These are phyloP conservation scores for Selene dorsalis DNA, from an alignment of 2,797 vertebrate genomes.

Conservation along the genomic window DNA sequence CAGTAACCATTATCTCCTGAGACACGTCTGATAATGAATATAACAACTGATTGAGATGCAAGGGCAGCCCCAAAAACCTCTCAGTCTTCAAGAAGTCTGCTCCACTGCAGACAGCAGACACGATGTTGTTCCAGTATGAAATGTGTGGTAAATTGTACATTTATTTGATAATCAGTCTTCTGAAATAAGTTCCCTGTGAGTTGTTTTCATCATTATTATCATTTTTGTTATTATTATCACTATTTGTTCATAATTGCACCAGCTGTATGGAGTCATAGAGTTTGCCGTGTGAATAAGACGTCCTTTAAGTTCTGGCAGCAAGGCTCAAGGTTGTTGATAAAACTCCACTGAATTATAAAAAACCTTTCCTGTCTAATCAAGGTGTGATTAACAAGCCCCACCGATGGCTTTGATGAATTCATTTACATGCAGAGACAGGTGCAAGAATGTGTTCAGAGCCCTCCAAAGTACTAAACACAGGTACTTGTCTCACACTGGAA, in stretches of 20 bases:
- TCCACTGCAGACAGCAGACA: background rate
- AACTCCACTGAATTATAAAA: slow-evolving; percentile 37
- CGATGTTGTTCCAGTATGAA: background rate
- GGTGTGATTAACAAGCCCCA: slow-evolving; percentile 65
- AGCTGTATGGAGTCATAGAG: background rate
- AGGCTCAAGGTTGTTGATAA: slow-evolving; percentile 44
- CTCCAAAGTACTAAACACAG: slow-evolving; percentile 34
- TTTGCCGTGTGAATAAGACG: slow-evolving; percentile 22
- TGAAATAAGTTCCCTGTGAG: background rate
- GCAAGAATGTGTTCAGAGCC: slow-evolving; percentile 50
- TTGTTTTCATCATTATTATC: background rate
- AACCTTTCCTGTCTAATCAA: slow-evolving; percentile 63
- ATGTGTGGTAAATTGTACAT: slow-evolving; percentile 4
- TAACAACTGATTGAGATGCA: background rate
- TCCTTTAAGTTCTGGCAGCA: slow-evolving; percentile 40
- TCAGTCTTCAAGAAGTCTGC: background rate
- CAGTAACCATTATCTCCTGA: background rate
- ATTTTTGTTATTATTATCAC: background rate
- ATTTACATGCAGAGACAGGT: slow-evolving; percentile 79
- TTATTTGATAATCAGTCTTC: background rate
- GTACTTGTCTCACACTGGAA: slow-evolving; percentile 20
- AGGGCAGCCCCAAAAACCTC: too few relatives aligned
- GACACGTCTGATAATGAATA: background rate
- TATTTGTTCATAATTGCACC: slow-evolving; percentile 3
- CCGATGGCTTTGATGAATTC: slow-evolving; percentile 72